Evolutionary conservation across 2,888 invertebrate species (phyloP).

Genomic region (Dryococelus australis): DNA sequence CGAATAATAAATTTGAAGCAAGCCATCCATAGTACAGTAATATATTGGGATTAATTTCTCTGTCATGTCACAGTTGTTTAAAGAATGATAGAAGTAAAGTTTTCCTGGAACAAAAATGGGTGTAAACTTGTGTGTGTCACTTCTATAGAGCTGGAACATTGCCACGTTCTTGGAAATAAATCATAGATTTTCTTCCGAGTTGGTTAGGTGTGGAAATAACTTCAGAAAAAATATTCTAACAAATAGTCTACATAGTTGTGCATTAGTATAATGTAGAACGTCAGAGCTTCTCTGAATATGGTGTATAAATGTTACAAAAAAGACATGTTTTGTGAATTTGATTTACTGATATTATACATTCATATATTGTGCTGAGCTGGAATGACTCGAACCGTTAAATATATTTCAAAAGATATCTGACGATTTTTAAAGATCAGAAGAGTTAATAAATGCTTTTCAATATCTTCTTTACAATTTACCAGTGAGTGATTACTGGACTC

Average conservation of each 20-base stretch:
- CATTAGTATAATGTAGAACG: neutral
- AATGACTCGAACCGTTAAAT: too few species aligned
- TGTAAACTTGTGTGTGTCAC: neutral
- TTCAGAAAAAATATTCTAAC: neutral
- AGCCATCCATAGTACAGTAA: neutral
- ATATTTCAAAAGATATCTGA: too few species aligned
- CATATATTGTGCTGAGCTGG: too few species aligned
- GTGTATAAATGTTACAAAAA: neutral
- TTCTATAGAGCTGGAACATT: constrained; percentile 1
- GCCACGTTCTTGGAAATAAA: neutral
- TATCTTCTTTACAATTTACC: too few species aligned
- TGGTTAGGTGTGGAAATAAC: neutral
- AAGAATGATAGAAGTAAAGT: neutral
- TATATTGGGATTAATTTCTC: neutral
- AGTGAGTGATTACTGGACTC: too few species aligned
- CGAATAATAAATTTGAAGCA: neutral
- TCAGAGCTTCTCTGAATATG: neutral
- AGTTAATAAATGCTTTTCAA: too few species aligned
- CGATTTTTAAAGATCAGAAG: too few species aligned
- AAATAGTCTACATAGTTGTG: constrained; percentile 16
- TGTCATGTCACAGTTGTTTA: neutral
- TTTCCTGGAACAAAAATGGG: neutral
- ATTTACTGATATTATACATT: too few species aligned
- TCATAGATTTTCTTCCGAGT: neutral
- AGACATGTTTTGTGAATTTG: too few species aligned